Conservation (phyloP, 2,888 invertebrate species). For the Plebejus anna region DNA sequence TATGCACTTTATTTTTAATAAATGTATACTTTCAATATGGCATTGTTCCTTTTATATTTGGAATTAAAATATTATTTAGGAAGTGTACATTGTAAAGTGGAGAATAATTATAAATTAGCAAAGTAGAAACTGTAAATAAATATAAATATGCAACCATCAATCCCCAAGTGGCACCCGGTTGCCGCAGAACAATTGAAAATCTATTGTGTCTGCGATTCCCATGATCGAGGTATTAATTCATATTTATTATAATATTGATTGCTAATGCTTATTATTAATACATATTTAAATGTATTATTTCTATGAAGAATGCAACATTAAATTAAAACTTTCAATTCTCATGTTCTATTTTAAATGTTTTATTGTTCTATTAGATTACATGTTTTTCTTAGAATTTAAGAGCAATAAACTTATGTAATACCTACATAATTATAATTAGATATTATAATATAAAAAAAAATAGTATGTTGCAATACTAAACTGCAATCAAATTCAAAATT, state of each 20-base stretch:
- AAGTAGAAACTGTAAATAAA: too few relatives aligned
- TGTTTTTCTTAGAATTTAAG: background rate
- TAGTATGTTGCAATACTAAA: background rate
- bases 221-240: too few relatives aligned
- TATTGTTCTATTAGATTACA: constrained; percentile 9
- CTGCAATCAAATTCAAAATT: background rate
- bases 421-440: background rate
- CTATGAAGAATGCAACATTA: constrained; percentile 5
- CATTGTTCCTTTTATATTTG: background rate
- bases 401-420: background rate
- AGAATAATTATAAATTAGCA: too few relatives aligned
- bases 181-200: too few relatives aligned
- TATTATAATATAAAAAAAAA: background rate
- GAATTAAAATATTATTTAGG: background rate
- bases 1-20: background rate
- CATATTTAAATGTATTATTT: background rate
- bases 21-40: background rate
- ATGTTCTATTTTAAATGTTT: constrained; percentile 2
- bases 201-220: too few relatives aligned
- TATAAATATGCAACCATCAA: too few relatives aligned
- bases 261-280: background rate
- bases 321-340: constrained; percentile 7
- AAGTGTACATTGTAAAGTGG: background rate
- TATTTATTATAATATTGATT: too few relatives aligned
- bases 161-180: too few relatives aligned